Evolutionary conservation across 1,140 invertebrate species (phyloP).

Genomic region (Oreohelix idahoensis): DNA sequence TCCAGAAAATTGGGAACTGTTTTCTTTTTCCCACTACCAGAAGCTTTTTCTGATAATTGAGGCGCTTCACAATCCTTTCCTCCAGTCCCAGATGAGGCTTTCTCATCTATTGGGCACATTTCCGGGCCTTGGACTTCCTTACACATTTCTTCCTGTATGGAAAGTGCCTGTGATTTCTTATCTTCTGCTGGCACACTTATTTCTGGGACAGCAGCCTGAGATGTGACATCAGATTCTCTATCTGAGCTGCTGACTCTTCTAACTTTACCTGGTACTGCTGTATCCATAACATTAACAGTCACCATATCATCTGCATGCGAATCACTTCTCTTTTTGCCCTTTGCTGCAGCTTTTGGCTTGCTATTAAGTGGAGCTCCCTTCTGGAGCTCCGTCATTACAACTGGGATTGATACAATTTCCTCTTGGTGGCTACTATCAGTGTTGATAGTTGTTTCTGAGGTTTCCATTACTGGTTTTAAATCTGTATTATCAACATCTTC

Average conservation of each 20-base stretch:
- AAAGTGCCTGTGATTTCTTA: neutral
- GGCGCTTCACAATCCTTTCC: neutral
- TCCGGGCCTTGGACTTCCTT: neutral
- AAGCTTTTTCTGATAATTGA: neutral
- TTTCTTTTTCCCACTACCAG: constrained; percentile 25
- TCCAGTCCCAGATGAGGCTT: neutral
- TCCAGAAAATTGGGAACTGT: constrained; percentile 37
- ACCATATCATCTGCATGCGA: neutral
- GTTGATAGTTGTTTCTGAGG: neutral
- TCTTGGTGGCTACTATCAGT: neutral
- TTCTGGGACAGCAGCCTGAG: neutral
- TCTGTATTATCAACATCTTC: constrained; percentile 23
- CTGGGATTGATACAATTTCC: neutral
- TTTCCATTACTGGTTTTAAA: constrained; percentile 4
- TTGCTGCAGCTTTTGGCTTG: neutral
- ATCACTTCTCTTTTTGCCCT: constrained; percentile 26
- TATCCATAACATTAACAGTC: neutral
- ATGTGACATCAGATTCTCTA: neutral
- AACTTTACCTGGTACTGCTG: constrained; percentile 21
- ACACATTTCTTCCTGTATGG: neutral
- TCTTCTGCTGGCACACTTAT: neutral
- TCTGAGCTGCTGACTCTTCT: constrained; percentile 20
- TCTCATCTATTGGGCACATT: neutral
- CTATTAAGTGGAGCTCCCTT: neutral
- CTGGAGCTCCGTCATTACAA: neutral